phyloP scores from a whole-genome alignment of 2,113 vertebrate genomes.

The Microcebus ravelobensis region DNA sequence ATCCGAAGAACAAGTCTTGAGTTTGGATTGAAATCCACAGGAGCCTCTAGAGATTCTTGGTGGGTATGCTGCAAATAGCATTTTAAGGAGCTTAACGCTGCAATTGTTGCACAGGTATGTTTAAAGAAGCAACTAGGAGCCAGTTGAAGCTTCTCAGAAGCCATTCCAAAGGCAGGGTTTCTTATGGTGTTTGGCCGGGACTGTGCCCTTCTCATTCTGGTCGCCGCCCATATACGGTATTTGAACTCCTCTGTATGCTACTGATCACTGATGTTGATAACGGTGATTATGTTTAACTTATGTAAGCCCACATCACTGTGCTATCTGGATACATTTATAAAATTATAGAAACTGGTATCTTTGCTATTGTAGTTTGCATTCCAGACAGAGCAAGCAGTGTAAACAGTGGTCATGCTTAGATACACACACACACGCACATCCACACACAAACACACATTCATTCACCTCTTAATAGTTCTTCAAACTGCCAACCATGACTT shows the following conservation, averaged over 20 bases:
- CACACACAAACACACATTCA: neutral
- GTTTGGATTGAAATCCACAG: neutral
- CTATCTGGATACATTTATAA: slow-evolving; percentile 8
- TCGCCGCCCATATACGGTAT: neutral
- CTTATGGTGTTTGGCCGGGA: neutral
- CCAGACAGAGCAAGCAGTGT: slow-evolving; percentile 28
- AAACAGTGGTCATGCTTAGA: slow-evolving; percentile 31
- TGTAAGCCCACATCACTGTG: neutral
- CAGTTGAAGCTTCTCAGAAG: neutral
- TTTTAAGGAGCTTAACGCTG: neutral
- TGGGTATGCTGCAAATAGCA: neutral
- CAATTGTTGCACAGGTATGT: neutral
- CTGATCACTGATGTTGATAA: neutral
- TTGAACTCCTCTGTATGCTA: neutral
- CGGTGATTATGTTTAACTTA: neutral
- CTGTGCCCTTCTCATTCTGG: neutral
- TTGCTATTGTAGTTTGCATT: neutral
- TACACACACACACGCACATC: neutral
- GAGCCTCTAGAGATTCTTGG: neutral
- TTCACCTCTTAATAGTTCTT: neutral
- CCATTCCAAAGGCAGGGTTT: neutral
- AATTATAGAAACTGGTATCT: slow-evolving; percentile 20
- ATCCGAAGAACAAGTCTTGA: neutral
- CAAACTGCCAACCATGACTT: neutral
- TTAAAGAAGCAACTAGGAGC: neutral